Evolutionary conservation across 2,888 invertebrate species (phyloP).

Genomic region (Kuschelorhynchus macadamiae): DNA sequence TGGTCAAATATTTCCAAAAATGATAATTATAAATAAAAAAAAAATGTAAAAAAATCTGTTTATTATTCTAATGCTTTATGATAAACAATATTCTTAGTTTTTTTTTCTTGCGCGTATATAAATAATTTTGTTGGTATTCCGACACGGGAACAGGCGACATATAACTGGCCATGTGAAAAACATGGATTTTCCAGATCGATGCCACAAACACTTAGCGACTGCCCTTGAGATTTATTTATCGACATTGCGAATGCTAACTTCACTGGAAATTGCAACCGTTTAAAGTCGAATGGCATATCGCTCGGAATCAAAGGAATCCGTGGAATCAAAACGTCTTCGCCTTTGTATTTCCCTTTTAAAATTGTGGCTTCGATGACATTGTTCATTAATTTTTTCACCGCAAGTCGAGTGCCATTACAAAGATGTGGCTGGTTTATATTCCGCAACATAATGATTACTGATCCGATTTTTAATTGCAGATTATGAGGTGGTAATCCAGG

Average conservation of each 20-base stretch:
- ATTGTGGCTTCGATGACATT: neutral
- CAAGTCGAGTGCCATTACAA: constrained; percentile 7
- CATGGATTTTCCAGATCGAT: constrained; percentile 19
- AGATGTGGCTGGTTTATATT: constrained; percentile 5
- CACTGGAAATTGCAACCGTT: neutral
- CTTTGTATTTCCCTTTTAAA: constrained; percentile 1
- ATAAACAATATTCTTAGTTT: constrained; percentile 23
- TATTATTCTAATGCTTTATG: constrained; percentile 19
- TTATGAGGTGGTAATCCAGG: no score
- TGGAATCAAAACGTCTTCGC: constrained; percentile 18
- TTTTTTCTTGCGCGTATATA: constrained; percentile 23
- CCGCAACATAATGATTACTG: neutral
- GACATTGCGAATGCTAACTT: neutral
- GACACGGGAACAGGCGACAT: constrained; percentile 23
- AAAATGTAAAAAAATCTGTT: constrained; percentile 8
- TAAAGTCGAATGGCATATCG: neutral
- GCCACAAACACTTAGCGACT: constrained; percentile 12
- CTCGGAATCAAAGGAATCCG: constrained; percentile 17
- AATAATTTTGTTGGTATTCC: constrained; percentile 27
- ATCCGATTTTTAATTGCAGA: neutral
- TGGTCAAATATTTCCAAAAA: no score
- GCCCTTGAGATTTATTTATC: no score
- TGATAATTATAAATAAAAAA: constrained; percentile 9
- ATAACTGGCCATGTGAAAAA: constrained; percentile 20
- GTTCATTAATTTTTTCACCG: constrained; percentile 9